Conservation (phyloP, 2,797 vertebrate genomes). For the Geotria australis region DNA sequence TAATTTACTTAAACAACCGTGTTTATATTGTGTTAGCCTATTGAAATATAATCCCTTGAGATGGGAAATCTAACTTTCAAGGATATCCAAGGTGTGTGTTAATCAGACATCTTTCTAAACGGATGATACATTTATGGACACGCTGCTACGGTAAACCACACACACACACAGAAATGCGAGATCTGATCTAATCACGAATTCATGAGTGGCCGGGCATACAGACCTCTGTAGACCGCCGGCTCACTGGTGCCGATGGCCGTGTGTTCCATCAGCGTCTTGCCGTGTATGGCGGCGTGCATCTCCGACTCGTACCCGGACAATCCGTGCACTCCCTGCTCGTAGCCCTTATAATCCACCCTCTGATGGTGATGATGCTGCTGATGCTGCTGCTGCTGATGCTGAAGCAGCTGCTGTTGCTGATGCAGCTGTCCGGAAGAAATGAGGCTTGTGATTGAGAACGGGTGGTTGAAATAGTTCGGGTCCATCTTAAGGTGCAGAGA, state of each 20-base stretch:
- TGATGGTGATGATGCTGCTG: no score
- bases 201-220: slow-evolving; percentile 77
- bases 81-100: no score
- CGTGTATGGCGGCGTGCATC: slow-evolving; percentile 25
- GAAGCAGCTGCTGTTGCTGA: slow-evolving; percentile 10
- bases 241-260: slow-evolving; percentile 43
- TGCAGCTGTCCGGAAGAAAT: slow-evolving; percentile 55
- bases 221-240: slow-evolving; percentile 65
- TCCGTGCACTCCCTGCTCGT: slow-evolving; percentile 48
- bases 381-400: slow-evolving; percentile 39
- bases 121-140: no score
- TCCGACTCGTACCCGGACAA: slow-evolving; percentile 47
- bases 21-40: no score
- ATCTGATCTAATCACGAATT: slow-evolving; percentile 47
- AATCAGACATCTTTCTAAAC: no score
- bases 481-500: slow-evolving; percentile 48
- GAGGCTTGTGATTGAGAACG: slow-evolving; percentile 94
- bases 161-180: neutral
- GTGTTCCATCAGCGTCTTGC: slow-evolving; percentile 24
- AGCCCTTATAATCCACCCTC: slow-evolving; percentile 66
- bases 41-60: no score
- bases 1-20: no score
- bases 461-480: slow-evolving; percentile 90
- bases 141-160: neutral
- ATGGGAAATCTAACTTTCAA: no score